Percentiles rank a stretch among this genome's conserved stretches.
Conservation (phyloP, 2,888 invertebrate species). For the Agriopis aurantiaria region DNA sequence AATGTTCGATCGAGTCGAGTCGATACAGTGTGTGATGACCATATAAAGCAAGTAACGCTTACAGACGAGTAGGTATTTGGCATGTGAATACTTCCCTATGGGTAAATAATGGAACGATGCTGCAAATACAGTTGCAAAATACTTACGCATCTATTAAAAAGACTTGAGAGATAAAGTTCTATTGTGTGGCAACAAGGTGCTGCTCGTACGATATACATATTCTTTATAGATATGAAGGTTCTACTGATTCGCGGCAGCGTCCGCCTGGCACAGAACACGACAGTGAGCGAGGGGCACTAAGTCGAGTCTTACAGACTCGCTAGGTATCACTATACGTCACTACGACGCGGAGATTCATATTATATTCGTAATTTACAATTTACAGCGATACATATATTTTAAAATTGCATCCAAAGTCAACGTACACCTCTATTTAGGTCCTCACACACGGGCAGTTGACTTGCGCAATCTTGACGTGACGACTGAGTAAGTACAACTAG, state of each 20-base stretch:
- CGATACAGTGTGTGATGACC: neutral
- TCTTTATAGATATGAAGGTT: neutral
- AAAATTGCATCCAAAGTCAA: slow-evolving; percentile 35
- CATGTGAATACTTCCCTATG: slow-evolving; percentile 17
- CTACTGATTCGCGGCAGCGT: neutral
- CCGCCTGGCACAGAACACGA: slow-evolving; percentile 15
- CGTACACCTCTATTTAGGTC: slow-evolving; percentile 6
- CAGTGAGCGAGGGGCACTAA: slow-evolving; percentile 4
- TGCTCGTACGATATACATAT: slow-evolving; percentile 8
- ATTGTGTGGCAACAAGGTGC: slow-evolving; percentile 18
- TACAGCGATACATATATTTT: slow-evolving; percentile 40
- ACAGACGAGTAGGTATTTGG: slow-evolving; percentile 17
- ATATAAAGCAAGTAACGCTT: slow-evolving; percentile 18
- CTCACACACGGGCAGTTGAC: neutral
- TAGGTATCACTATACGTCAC: slow-evolving; percentile 31
- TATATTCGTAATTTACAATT: slow-evolving; percentile 37
- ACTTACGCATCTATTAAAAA: slow-evolving; percentile 26
- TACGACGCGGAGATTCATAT: slow-evolving; percentile 31
- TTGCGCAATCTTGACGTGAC: neutral
- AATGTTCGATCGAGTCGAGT: no score
- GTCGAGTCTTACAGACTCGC: slow-evolving; percentile 40
- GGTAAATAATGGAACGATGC: slow-evolving; percentile 23
- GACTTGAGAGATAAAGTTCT: slow-evolving; percentile 4
- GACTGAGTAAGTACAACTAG: no score
- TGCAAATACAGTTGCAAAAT: slow-evolving; percentile 31